Evolutionary conservation across 2,113 vertebrate genomes (phyloP).

Genomic region (Aspidoscelis tigris): DNA sequence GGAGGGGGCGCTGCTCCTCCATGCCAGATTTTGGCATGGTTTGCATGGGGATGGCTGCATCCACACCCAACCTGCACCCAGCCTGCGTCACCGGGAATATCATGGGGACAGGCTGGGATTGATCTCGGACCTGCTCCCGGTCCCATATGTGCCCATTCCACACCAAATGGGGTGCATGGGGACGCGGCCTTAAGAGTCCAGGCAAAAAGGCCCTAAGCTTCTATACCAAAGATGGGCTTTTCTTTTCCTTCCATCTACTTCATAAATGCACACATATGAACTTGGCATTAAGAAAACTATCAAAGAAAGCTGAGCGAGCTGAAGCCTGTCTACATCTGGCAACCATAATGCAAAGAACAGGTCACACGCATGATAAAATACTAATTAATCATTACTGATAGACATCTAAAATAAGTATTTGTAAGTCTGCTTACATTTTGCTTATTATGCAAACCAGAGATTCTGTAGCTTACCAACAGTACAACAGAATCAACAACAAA

Average conservation of each 20-base stretch:
- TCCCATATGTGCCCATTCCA: too few species aligned
- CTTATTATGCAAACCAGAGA: not conserved
- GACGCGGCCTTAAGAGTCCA: slow-evolving; percentile 21
- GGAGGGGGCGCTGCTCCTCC: too few species aligned
- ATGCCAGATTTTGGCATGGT: too few species aligned
- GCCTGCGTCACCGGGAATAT: too few species aligned
- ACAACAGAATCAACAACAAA: too few species aligned
- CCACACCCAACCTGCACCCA: too few species aligned
- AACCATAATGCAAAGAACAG: slow-evolving; percentile 54
- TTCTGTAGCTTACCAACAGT: too few species aligned
- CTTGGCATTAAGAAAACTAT: slow-evolving; percentile 62
- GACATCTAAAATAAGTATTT: slow-evolving; percentile 43
- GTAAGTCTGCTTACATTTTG: slow-evolving; percentile 49
- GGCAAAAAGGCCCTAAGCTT: slow-evolving; percentile 61
- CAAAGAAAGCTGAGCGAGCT: slow-evolving; percentile 66
- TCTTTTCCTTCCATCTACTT: slow-evolving; percentile 42
- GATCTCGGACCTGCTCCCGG: too few species aligned
- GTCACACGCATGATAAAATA: slow-evolving; percentile 61
- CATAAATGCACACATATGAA: slow-evolving; percentile 55
- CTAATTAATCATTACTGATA: slow-evolving; percentile 63
- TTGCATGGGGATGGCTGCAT: too few species aligned
- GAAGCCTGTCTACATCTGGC: slow-evolving; percentile 58
- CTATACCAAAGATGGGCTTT: slow-evolving; percentile 52
- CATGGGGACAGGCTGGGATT: too few species aligned
- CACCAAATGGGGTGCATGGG: too few species aligned